Evolutionary conservation across 2,888 invertebrate genomes (phyloP).

Genomic region (Acanthosepion lycidas): DNA sequence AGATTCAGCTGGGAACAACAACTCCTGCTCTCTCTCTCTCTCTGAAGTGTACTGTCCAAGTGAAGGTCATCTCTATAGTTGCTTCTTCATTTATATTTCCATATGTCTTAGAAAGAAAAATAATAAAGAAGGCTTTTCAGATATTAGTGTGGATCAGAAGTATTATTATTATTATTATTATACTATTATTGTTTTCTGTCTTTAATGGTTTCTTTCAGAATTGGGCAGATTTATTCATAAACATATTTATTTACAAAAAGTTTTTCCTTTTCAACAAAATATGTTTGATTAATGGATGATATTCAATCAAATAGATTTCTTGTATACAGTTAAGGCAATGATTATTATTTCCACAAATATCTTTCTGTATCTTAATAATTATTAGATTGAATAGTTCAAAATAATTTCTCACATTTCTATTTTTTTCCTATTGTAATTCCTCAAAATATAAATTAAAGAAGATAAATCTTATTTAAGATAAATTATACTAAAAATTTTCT

Average conservation of each 20-base stretch:
- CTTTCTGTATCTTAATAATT: neutral
- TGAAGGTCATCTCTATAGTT: neutral
- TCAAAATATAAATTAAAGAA: neutral
- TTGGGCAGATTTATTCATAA: neutral
- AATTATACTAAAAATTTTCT: neutral
- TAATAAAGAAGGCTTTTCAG: neutral
- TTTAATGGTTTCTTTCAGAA: neutral
- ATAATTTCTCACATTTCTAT: neutral
- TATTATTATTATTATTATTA: neutral
- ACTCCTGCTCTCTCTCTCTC: neutral
- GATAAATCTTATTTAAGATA: neutral
- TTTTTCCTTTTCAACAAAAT: neutral
- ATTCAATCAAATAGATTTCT: neutral
- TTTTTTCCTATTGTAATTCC: neutral
- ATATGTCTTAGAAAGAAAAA: constrained; percentile 1
- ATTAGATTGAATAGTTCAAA: neutral
- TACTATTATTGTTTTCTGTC: too few relatives aligned
- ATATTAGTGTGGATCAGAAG: neutral
- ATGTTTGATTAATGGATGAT: too few relatives aligned
- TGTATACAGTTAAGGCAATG: neutral
- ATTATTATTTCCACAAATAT: neutral
- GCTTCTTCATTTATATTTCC: neutral
- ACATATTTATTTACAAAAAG: neutral
- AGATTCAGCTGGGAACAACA: neutral
- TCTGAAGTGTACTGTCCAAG: neutral